Conservation (phyloP, 2,797 vertebrate genomes). For the Bradypodion pumilum region DNA sequence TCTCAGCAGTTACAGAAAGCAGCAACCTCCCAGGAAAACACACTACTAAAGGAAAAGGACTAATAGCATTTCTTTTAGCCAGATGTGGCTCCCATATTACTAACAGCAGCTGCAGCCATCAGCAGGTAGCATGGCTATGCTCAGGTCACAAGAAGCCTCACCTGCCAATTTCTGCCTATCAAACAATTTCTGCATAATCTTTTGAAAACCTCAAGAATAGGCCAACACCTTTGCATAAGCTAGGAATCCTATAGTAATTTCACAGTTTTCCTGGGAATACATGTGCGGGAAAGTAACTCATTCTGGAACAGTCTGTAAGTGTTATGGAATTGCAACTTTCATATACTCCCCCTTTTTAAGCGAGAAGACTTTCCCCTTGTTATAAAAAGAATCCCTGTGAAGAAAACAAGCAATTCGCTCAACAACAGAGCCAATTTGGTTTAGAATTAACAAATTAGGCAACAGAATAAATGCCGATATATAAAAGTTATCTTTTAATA, state of each 20-base stretch:
- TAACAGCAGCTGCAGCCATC: background rate
- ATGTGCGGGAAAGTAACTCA: background rate
- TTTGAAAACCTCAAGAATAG: background rate
- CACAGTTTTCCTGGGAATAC: background rate
- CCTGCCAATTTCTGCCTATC: background rate
- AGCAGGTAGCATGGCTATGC: background rate
- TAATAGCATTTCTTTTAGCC: background rate
- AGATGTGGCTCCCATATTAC: background rate
- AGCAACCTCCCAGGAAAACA: background rate
- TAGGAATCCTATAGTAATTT: background rate
- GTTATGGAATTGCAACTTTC: no score
- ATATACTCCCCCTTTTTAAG: background rate
- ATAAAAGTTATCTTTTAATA: background rate
- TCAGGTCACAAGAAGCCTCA: background rate
- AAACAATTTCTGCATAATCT: background rate
- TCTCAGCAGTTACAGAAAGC: background rate
- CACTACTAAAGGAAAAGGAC: background rate
- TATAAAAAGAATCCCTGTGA: background rate
- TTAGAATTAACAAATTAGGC: background rate
- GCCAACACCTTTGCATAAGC: background rate
- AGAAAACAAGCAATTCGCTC: background rate
- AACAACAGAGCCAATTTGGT: background rate
- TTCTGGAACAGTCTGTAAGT: no score
- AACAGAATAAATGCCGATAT: background rate
- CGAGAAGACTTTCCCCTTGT: background rate